phyloP scores from a whole-genome alignment of 2,797 vertebrate species.

The Macrochelys suwanniensis region DNA sequence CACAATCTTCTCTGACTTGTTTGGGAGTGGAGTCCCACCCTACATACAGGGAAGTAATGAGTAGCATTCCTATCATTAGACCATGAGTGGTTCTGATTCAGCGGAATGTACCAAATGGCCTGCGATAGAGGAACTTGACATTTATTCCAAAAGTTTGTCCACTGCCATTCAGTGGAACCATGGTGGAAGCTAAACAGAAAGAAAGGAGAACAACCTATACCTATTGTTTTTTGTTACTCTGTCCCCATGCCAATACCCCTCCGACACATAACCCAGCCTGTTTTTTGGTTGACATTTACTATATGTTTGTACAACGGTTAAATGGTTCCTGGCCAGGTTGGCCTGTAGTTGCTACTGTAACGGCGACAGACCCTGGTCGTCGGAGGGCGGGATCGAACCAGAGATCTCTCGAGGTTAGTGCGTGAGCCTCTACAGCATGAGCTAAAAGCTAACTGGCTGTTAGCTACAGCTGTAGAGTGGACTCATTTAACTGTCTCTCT shows the following conservation, averaged over 20 bases:
- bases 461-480: too few relatives aligned
- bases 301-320: constrained; percentile 29
- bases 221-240: not conserved
- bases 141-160: constrained; percentile 34
- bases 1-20: constrained; percentile 25
- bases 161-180: constrained; percentile 51
- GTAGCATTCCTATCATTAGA: constrained; percentile 56
- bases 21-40: constrained; percentile 55
- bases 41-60: constrained; percentile 54
- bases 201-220: constrained; percentile 46
- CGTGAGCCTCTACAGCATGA: too few relatives aligned
- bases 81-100: constrained; percentile 58
- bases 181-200: constrained; percentile 33
- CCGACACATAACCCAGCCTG: not conserved
- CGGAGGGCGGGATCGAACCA: too few relatives aligned
- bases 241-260: not conserved
- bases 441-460: too few relatives aligned
- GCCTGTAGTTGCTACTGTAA: not conserved
- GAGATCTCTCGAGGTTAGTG: too few relatives aligned
- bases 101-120: constrained; percentile 27
- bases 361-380: too few relatives aligned
- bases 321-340: constrained; percentile 23
- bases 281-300: constrained; percentile 3
- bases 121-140: constrained; percentile 52
- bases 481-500: too few relatives aligned